phyloP scores from a whole-genome alignment of 2,797 vertebrate species.

The Sciurus vulgaris region DNA sequence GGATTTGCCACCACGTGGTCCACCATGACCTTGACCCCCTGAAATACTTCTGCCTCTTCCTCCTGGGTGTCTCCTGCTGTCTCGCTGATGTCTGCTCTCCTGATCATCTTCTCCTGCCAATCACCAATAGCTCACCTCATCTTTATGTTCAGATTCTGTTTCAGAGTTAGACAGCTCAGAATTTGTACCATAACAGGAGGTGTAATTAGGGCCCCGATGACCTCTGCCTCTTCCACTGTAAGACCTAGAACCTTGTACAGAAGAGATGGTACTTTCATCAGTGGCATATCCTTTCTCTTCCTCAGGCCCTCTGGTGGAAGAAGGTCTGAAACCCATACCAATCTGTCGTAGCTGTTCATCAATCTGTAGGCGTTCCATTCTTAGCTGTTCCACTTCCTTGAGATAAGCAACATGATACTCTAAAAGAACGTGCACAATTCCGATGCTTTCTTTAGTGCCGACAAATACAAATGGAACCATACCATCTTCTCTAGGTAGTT shows the following conservation, averaged over 20 bases:
- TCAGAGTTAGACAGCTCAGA: too few relatives aligned
- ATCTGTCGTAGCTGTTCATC: slow-evolving; percentile 98
- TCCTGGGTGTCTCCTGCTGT: too few relatives aligned
- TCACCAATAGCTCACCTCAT: too few relatives aligned
- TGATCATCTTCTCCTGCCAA: too few relatives aligned
- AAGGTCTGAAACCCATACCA: slow-evolving; percentile 95
- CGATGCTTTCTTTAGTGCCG: slow-evolving; percentile 98
- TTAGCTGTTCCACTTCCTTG: slow-evolving; percentile 98
- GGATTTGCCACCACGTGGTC: too few relatives aligned
- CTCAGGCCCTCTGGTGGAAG: slow-evolving; percentile 90
- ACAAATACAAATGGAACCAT: slow-evolving; percentile 99
- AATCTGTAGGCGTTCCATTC: slow-evolving; percentile 97
- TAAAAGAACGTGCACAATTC: slow-evolving; percentile 97
- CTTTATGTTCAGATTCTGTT: too few relatives aligned
- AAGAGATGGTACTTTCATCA: slow-evolving; percentile 92
- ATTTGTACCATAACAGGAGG: slow-evolving; percentile 94
- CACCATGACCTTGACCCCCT: too few relatives aligned
- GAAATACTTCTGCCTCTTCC: too few relatives aligned
- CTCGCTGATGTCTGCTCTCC: too few relatives aligned
- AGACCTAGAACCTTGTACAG: slow-evolving; percentile 93
- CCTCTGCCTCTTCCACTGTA: slow-evolving; percentile 96
- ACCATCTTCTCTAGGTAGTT: slow-evolving; percentile 96
- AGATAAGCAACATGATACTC: slow-evolving; percentile 99
- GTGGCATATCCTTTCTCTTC: slow-evolving; percentile 92
- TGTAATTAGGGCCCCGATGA: slow-evolving; percentile 95